phyloP scores from a whole-genome alignment of 2,113 vertebrate species.

The Cyanocitta stelleri region DNA sequence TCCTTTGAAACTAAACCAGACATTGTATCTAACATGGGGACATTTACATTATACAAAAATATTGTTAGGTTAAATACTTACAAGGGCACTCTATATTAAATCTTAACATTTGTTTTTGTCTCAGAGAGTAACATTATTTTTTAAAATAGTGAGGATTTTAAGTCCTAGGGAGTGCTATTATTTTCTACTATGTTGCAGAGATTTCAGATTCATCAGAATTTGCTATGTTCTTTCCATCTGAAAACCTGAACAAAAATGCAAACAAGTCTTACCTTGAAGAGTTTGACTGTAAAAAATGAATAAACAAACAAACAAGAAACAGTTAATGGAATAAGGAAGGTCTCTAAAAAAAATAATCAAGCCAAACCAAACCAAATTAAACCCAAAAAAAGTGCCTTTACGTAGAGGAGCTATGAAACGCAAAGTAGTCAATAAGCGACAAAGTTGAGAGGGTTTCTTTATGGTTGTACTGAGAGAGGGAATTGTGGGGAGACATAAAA shows the following conservation, averaged over 20 bases:
- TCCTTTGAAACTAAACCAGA: neutral
- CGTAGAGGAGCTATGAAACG: too few relatives aligned
- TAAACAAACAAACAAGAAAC: neutral
- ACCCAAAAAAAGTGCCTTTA: too few relatives aligned
- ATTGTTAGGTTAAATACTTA: neutral
- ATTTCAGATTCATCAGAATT: neutral
- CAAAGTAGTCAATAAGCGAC: too few relatives aligned
- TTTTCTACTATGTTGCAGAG: neutral
- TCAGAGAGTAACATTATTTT: neutral
- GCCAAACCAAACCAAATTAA: neutral
- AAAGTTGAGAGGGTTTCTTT: too few relatives aligned
- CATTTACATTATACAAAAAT: neutral
- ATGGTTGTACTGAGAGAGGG: too few relatives aligned
- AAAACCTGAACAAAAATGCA: neutral
- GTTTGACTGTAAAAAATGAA: neutral
- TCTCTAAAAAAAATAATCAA: neutral
- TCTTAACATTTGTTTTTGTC: neutral
- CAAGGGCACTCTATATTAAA: neutral
- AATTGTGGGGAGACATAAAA: too few relatives aligned
- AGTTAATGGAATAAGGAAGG: neutral
- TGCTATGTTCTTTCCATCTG: neutral
- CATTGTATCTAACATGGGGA: neutral
- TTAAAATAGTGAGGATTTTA: neutral
- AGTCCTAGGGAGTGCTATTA: neutral
- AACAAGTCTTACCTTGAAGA: neutral